Conservation (phyloP, 2,113 vertebrate genomes). For the Prochilodus magdalenae region DNA sequence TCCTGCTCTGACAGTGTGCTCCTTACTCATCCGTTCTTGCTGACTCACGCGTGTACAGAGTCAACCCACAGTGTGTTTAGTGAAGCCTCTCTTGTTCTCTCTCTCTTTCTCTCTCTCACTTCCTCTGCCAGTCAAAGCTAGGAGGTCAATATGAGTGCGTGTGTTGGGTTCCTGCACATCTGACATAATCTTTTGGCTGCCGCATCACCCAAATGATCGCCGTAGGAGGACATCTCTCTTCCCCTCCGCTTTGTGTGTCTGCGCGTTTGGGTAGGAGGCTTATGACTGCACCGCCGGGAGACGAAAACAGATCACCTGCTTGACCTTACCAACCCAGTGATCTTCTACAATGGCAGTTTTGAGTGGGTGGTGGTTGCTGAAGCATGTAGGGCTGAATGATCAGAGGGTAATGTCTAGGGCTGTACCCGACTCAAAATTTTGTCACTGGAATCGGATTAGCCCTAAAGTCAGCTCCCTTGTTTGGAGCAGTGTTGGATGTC, state of each 20-base stretch:
- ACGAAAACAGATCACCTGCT: background rate
- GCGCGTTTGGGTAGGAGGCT: constrained; percentile 18
- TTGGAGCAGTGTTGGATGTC: no score
- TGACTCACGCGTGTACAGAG: constrained; percentile 29
- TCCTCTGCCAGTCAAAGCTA: constrained; percentile 47
- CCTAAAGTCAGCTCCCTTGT: no score
- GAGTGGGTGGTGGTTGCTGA: no score
- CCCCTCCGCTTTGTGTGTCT: constrained; percentile 22
- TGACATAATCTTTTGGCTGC: constrained; percentile 20
- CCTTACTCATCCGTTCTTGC: constrained; percentile 49
- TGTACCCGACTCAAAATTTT: no score
- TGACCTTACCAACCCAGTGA: background rate
- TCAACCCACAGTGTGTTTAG: constrained; percentile 54
- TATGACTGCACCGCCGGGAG: background rate
- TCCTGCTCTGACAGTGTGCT: constrained; percentile 43
- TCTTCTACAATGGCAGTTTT: no score
- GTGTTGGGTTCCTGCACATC: constrained; percentile 15
- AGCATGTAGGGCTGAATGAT: no score
- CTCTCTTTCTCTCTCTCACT: constrained; percentile 11
- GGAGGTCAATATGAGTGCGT: constrained; percentile 37
- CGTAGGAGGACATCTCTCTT: constrained; percentile 47
- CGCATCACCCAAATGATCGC: constrained; percentile 39
- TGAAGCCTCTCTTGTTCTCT: constrained; percentile 32
- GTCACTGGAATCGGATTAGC: no score
- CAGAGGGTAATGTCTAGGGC: no score